Evolutionary conservation across 2,888 invertebrate genomes (phyloP).

Genomic region (Eueremaeus valkanovi): DNA sequence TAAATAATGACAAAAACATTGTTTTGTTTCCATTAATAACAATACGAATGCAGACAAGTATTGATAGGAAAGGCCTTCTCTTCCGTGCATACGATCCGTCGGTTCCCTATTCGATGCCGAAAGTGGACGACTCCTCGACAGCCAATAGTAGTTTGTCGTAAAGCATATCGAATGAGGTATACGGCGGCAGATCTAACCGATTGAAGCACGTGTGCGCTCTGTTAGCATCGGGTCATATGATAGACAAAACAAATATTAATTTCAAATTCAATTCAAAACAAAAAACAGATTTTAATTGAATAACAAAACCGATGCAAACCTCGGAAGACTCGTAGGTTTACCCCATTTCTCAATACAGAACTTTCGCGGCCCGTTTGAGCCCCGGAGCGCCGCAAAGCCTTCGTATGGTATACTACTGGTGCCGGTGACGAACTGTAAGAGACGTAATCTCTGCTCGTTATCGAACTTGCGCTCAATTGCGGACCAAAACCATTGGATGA

Average conservation of each 20-base stretch:
- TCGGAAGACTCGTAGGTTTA: conserved; percentile 83
- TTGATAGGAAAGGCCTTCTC: too few relatives aligned
- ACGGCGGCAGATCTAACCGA: conserved; percentile 90
- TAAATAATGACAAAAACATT: too few relatives aligned
- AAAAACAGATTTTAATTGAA: neutral
- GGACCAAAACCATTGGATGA: conserved; percentile 96
- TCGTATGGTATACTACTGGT: conserved; percentile 97
- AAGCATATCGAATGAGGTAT: conserved; percentile 83
- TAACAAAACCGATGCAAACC: conserved; percentile 55
- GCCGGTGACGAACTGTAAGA: conserved; percentile 90
- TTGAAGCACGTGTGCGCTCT: conserved; percentile 97
- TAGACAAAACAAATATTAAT: neutral
- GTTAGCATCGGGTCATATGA: conserved; percentile 43
- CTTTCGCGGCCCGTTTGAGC: conserved; percentile 89
- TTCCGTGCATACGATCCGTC: too few relatives aligned
- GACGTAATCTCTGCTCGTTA: conserved; percentile 85
- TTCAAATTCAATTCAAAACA: conserved; percentile 12
- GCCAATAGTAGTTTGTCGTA: conserved; percentile 87
- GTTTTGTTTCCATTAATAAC: too few relatives aligned
- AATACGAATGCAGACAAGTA: too few relatives aligned
- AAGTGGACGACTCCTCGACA: conserved; percentile 92
- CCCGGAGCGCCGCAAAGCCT: conserved; percentile 89
- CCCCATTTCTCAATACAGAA: conserved; percentile 98
- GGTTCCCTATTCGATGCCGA: conserved; percentile 82
- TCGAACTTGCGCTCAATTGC: conserved; percentile 83